Base-by-base conservation (phyloP, 2,888 invertebrate genomes). In the Drosophila macrothrix region DNA sequence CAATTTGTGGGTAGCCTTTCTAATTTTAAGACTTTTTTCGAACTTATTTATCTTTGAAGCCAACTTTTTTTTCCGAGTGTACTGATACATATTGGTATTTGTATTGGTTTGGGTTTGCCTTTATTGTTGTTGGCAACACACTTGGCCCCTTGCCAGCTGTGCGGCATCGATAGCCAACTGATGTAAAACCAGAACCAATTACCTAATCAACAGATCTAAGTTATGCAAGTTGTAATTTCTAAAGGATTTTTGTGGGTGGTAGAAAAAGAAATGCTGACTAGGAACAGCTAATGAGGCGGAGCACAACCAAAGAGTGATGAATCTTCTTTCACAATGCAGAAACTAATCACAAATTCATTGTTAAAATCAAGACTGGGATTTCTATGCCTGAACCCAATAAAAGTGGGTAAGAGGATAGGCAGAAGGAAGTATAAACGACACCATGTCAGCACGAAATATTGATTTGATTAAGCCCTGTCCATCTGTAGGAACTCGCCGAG, bases 121-220 rank as follows among this genome's bases (percentile, higher is more conserved):
- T 56, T 29, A 37, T 16, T 59, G 49, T 52, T 35, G 55, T 19
- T 35, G 39, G 50, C 62, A 46, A 52, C 58, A 60, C 63, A 70
- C 52, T 59, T 80, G 76, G 69, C 60, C 43, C 31, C 6, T 25
- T 64, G 68, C 76, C 80, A 79, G 78, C 82, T 78, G 72, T 62
- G 75, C 73, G 53, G 53, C 67, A 71, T 66, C 64, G 87, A 84
- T 84, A 74, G 74, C 78, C 84, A 82, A 62, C 58, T 75, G 75
- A 84, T 84, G 78, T 68, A 41, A 29, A 55, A 41, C 56, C 54
- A 52, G 43, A 61, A 64, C 46, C 79, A 78, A 41, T 79, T 76
- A 79, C 29, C 67, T 59, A 80, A 75, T 67, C 64, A 64, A 33
- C 16, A 52, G 35, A 50, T 46, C 58, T 41, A 14, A 25, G 43